phyloP scores from a whole-genome alignment of 2,113 vertebrate genomes.

The Menidia beryllina region DNA sequence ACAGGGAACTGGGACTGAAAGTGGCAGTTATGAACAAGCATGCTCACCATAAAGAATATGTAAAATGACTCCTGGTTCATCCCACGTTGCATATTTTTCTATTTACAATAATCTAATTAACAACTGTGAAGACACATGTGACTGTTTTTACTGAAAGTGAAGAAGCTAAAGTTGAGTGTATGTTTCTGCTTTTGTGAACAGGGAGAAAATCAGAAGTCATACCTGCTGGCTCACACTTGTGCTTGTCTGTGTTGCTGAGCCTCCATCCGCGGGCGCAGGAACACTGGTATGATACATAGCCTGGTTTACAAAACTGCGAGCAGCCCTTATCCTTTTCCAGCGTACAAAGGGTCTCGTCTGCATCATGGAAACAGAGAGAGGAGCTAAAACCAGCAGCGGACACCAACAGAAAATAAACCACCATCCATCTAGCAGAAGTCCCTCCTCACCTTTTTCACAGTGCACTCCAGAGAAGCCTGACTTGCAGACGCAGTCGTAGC shows the following conservation, averaged over 20 bases:
- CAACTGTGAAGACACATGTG: too few species aligned
- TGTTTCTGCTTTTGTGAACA: too few species aligned
- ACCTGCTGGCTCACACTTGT: constrained; percentile 79
- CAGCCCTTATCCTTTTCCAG: constrained; percentile 77
- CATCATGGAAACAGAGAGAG: background rate
- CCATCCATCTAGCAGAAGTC: fast-evolving
- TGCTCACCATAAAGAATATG: too few species aligned
- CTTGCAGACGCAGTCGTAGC: constrained; percentile 85
- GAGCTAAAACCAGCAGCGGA: background rate
- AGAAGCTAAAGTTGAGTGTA: too few species aligned
- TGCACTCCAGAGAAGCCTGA: constrained; percentile 79
- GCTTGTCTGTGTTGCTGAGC: constrained; percentile 49
- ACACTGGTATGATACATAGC: constrained; percentile 79
- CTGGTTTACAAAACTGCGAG: constrained; percentile 84
- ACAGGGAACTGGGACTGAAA: constrained; percentile 70
- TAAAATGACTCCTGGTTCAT: too few species aligned
- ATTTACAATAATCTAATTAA: too few species aligned
- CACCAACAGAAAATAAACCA: background rate
- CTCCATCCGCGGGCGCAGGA: constrained; percentile 81
- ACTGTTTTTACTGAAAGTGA: too few species aligned
- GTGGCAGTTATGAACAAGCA: background rate
- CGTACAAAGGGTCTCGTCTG: constrained; percentile 79
- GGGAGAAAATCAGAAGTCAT: too few species aligned
- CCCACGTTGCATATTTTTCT: too few species aligned
- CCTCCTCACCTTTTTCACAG: constrained; percentile 78